phyloP scores from a whole-genome alignment of 2,888 invertebrate species.

The Trichogramma dendrolimi region DNA sequence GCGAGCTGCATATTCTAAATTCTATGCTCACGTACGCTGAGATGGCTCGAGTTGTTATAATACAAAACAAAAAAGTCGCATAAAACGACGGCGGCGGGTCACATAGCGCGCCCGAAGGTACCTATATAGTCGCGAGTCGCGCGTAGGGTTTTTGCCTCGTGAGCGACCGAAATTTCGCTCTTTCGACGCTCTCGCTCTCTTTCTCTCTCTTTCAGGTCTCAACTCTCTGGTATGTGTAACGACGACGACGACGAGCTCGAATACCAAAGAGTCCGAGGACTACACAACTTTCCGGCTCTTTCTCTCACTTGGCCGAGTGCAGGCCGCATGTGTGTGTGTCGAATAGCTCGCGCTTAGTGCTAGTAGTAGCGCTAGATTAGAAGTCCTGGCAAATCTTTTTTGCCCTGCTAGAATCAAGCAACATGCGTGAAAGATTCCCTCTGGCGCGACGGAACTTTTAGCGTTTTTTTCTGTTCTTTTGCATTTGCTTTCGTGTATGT shows the following conservation, averaged over 20 bases:
- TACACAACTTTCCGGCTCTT: background rate
- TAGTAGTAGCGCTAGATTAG: too few species aligned
- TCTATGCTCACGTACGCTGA: slow-evolving; percentile 43
- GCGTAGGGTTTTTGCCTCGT: slow-evolving; percentile 30
- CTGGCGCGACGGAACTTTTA: too few species aligned
- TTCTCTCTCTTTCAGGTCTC: slow-evolving; percentile 9
- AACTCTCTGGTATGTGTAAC: slow-evolving; percentile 30
- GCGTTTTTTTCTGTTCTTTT: too few species aligned
- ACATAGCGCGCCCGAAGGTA: slow-evolving; percentile 28
- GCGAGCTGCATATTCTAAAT: slow-evolving; percentile 48
- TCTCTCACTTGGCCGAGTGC: background rate
- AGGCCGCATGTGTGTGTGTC: too few species aligned
- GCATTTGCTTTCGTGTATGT: too few species aligned
- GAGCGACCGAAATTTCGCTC: slow-evolving; percentile 34
- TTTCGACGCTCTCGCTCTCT: slow-evolving; percentile 28
- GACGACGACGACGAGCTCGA: slow-evolving; percentile 26
- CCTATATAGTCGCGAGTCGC: slow-evolving; percentile 1
- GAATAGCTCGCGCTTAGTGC: too few species aligned
- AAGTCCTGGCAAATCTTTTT: too few species aligned
- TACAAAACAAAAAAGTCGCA: slow-evolving; percentile 44
- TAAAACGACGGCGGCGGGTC: slow-evolving; percentile 43
- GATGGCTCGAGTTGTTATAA: slow-evolving; percentile 39
- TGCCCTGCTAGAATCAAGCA: too few species aligned
- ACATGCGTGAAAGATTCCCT: too few species aligned
- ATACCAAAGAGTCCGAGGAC: slow-evolving; percentile 17